These are phyloP conservation scores for Campoplex capitator DNA, from an alignment of 2,888 invertebrate genomes.

Conservation along the genomic window DNA sequence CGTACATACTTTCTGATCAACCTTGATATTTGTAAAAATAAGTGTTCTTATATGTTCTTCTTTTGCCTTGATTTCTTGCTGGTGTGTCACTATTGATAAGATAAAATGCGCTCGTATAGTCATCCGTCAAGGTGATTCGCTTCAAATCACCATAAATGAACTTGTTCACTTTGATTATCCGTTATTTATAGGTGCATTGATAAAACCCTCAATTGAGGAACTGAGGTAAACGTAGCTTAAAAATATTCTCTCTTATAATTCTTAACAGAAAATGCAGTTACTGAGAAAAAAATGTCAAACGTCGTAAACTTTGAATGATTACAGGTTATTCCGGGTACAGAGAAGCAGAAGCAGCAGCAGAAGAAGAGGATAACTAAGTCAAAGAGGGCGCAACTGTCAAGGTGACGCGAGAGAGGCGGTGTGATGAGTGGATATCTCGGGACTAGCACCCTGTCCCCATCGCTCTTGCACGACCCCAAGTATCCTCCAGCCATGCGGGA, in stretches of 20 bases:
- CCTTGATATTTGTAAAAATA: slow-evolving; percentile 40
- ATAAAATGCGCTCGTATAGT: slow-evolving; percentile 54
- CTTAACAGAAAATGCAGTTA: not conserved
- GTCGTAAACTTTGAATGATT: slow-evolving; percentile 55
- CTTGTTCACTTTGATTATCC: slow-evolving; percentile 13
- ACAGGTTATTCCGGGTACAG: slow-evolving; percentile 69
- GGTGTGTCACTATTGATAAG: slow-evolving; percentile 60
- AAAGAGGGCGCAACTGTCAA: slow-evolving; percentile 48
- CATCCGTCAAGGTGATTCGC: slow-evolving; percentile 31
- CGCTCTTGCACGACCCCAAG: slow-evolving; percentile 81
- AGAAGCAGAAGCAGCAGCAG: slow-evolving; percentile 72
- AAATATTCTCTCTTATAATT: not conserved
- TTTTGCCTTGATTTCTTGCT: slow-evolving; percentile 27
- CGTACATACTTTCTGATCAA: slow-evolving; percentile 28
- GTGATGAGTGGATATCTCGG: slow-evolving; percentile 84
- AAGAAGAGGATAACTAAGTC: slow-evolving; percentile 40
- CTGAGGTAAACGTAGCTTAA: not conserved
- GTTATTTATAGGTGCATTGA: not conserved
- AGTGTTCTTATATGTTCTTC: slow-evolving; percentile 15
- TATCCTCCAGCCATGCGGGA: slow-evolving; percentile 91
- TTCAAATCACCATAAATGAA: slow-evolving; percentile 1
- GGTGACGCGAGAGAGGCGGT: slow-evolving; percentile 74
- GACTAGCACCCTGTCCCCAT: slow-evolving; percentile 84
- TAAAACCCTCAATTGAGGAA: not conserved
- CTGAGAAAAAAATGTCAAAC: slow-evolving; percentile 14